Percentiles rank a stretch among this genome's conserved stretches.
Evolutionary conservation across 2,797 vertebrate species (phyloP).

Genomic region (Falco naumanni): DNA sequence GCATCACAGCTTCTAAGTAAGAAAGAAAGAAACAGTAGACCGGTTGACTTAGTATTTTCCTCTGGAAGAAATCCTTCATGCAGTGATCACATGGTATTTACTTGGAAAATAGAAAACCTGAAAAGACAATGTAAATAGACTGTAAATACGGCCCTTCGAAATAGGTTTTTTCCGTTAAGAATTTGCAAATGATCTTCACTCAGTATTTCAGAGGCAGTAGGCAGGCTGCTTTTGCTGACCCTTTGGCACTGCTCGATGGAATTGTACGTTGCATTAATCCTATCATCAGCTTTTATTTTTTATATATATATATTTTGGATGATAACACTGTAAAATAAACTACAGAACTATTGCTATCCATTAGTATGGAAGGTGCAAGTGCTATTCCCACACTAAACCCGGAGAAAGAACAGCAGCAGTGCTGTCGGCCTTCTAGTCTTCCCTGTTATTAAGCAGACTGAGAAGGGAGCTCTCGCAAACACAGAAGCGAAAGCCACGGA

Average conservation of each 20-base stretch:
- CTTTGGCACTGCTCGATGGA: background rate
- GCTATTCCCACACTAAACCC: accelerated
- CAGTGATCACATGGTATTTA: background rate
- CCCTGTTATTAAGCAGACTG: background rate
- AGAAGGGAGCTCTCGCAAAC: accelerated
- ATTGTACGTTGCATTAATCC: background rate
- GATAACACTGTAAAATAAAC: slow-evolving; percentile 52
- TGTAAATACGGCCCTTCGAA: background rate
- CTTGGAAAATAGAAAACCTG: background rate
- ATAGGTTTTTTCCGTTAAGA: background rate
- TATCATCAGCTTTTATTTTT: background rate
- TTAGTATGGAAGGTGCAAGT: background rate
- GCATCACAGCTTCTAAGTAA: background rate
- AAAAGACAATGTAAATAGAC: background rate
- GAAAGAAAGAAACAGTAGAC: background rate
- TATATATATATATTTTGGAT: background rate
- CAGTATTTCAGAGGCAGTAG: background rate
- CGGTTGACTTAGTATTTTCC: background rate
- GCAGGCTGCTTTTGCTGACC: background rate
- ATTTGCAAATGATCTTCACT: background rate
- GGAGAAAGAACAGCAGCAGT: background rate
- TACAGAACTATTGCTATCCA: background rate
- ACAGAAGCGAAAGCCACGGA: background rate
- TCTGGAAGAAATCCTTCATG: background rate
- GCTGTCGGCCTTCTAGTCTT: too few relatives aligned